Evolutionary conservation across 2,888 invertebrate species (phyloP), one percentile per base, ranked within the genome.

Genomic region (Adelphocoris suturalis): DNA sequence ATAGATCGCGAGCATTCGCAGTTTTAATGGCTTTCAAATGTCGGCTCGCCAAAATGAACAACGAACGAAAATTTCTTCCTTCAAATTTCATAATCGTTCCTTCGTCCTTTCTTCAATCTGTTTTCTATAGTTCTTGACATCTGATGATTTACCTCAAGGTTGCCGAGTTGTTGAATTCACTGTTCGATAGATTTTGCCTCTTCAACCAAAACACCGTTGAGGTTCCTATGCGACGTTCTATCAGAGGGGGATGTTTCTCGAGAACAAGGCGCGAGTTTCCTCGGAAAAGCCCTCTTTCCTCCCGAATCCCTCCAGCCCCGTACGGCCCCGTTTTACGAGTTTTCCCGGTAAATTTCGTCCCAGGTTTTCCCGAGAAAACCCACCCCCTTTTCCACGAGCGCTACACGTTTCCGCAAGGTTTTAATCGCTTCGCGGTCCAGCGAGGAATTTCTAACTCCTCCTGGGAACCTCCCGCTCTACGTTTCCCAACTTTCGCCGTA

Each of bases 281-380:
- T 52, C 61, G 61, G 61, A 61, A 61, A 52, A 52, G 7, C 3
- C 52, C 11, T 3, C 52, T 52, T 52, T 37, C 37, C 37, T 37
- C 37, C 37, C 52, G 52, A 52, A 52, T 52, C 16, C 52, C 52
- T 16, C 52, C 52, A 11, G 1, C 52, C 5, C 52, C 52, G 5
- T 3, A 3, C 52, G 16, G 16, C 52, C 52, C 52, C 52, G 37
- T 19, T 61, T 19, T 9, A 61, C 61, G 61, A 61, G 61, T 16
- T 61, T 61, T 61, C 61, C 61, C 9, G 16, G 61, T 4, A 61
- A 61, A 61, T 61, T 61, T 61, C 61, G 3, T 61, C 61, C 61
- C 61, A n/a, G 61, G 5, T 61, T 16, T 61, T 61, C 61, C 61
- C 61, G 61, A n/a, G 52, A 52, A 52, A 61, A 61, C 9, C 61